phyloP scores from a whole-genome alignment of 2,113 vertebrate species.

The Sporophila hypoxantha region DNA sequence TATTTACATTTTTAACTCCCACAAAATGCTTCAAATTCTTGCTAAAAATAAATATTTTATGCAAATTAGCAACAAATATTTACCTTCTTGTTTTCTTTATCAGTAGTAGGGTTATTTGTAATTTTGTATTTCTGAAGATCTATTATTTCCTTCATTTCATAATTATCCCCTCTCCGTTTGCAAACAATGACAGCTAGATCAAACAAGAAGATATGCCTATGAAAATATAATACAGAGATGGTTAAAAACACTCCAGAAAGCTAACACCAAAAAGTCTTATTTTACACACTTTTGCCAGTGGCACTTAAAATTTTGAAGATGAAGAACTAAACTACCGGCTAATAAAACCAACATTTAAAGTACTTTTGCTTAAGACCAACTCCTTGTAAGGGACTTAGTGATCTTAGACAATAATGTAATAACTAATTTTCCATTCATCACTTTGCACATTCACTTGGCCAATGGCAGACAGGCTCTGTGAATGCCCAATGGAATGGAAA shows the following conservation, averaged over 20 bases:
- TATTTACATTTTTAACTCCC: neutral
- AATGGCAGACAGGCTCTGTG: neutral
- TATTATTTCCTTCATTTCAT: conserved; percentile 97
- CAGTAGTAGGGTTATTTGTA: conserved; percentile 91
- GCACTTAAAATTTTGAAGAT: neutral
- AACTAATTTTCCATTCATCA: neutral
- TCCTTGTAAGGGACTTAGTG: neutral
- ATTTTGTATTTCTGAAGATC: conserved; percentile 95
- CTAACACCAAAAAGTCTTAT: neutral
- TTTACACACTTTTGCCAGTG: neutral
- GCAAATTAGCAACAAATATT: neutral
- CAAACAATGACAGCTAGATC: conserved; percentile 92
- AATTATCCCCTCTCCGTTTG: conserved; percentile 92
- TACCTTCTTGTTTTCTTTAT: conserved; percentile 97
- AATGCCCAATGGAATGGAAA: neutral
- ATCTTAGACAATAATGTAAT: neutral
- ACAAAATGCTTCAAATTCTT: neutral
- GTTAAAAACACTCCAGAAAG: neutral
- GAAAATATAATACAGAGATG: neutral
- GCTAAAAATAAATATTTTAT: neutral
- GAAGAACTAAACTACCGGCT: neutral
- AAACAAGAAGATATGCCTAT: conserved; percentile 94
- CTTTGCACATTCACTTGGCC: neutral
- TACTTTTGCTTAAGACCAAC: neutral
- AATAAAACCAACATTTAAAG: neutral